Evolutionary conservation across 2,888 invertebrate genomes (phyloP).

Genomic region (Hyles lineata): DNA sequence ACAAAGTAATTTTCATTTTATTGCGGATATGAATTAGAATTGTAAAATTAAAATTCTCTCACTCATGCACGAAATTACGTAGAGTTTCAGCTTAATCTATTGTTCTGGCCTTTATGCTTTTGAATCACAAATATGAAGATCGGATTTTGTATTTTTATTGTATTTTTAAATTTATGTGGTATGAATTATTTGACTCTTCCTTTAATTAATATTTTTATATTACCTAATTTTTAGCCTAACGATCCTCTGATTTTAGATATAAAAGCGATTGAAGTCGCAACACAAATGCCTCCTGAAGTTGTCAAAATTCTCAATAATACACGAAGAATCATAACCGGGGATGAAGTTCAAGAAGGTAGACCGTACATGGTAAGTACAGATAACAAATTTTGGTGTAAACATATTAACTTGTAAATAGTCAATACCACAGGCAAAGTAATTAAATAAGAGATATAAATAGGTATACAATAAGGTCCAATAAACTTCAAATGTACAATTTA

Average conservation of each 20-base stretch:
- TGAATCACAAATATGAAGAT: constrained; percentile 53
- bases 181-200: constrained; percentile 32
- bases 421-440: too few relatives aligned
- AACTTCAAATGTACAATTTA: too few relatives aligned
- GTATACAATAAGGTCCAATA: too few relatives aligned
- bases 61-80: constrained; percentile 48
- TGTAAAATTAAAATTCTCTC: constrained; percentile 15
- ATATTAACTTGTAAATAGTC: too few relatives aligned
- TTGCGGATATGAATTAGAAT: neutral
- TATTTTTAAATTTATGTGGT: constrained; percentile 55
- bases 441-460: too few relatives aligned
- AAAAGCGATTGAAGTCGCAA: constrained; percentile 59
- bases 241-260: constrained; percentile 52
- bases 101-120: constrained; percentile 28
- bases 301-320: constrained; percentile 59
- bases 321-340: constrained; percentile 69
- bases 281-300: constrained; percentile 59
- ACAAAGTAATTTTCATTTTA: constrained; percentile 5
- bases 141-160: constrained; percentile 47
- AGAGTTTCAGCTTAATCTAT: constrained; percentile 30
- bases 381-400: neutral
- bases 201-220: constrained; percentile 10
- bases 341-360: constrained; percentile 62
- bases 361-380: constrained; percentile 69
- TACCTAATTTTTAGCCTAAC: neutral